These are phyloP conservation scores for Heloderma charlesbogerti DNA, from an alignment of 2,113 vertebrate genomes.

Conservation along the genomic window DNA sequence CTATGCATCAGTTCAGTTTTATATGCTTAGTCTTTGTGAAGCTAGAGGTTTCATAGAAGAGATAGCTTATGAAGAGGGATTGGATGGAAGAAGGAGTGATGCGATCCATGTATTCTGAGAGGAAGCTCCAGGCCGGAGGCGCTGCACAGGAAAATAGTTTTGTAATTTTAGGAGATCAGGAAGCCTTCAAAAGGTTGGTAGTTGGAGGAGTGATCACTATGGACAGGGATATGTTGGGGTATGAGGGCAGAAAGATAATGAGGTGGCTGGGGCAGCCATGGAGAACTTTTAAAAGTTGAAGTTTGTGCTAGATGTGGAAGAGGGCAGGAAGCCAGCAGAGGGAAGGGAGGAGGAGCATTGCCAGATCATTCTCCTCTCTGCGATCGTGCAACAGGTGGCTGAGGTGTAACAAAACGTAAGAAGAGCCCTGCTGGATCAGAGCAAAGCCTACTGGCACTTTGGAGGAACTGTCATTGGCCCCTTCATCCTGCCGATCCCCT, in stretches of 20 bases:
- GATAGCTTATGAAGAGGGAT: neutral
- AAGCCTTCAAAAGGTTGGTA: neutral
- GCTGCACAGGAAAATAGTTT: neutral
- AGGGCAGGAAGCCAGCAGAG: neutral
- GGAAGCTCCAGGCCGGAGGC: neutral
- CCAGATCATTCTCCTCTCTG: too few relatives aligned
- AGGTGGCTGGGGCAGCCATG: neutral
- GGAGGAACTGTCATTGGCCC: too few relatives aligned
- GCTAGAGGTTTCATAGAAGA: neutral
- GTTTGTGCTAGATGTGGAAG: neutral
- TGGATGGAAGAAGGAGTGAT: neutral
- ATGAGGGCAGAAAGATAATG: neutral
- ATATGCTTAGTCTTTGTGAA: neutral
- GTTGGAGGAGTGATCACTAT: neutral
- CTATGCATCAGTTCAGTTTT: neutral
- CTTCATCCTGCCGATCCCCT: neutral
- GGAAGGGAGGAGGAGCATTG: neutral
- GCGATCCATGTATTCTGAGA: neutral
- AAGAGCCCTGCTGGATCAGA: too few relatives aligned
- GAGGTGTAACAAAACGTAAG: neutral
- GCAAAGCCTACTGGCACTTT: too few relatives aligned
- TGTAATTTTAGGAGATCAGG: neutral
- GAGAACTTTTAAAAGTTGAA: neutral
- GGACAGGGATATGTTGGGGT: neutral
- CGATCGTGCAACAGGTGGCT: neutral